Evolutionary conservation across 2,888 invertebrate genomes (phyloP).

Genomic region (Drosophila planitibia): DNA sequence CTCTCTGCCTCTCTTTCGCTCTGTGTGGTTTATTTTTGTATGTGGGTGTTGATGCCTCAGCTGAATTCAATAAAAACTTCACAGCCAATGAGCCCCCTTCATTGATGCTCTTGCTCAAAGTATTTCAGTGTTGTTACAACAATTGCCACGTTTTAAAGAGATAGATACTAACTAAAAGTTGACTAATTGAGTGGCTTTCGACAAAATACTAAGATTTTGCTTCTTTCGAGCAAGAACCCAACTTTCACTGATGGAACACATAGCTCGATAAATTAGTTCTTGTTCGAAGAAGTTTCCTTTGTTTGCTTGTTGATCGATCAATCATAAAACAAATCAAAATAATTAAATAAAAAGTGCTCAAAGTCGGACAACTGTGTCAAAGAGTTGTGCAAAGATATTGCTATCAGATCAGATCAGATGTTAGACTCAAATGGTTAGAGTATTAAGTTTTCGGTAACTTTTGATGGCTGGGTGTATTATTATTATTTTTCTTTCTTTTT

Average conservation of each 20-base stretch:
- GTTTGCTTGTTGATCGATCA: neutral
- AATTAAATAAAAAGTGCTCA: neutral
- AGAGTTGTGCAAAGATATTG: neutral
- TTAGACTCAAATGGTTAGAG: neutral
- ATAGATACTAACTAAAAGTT: neutral
- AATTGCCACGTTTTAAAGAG: neutral
- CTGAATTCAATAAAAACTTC: constrained; percentile 78
- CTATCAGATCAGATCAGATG: too few relatives aligned
- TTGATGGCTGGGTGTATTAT: neutral
- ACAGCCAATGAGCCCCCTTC: constrained; percentile 71
- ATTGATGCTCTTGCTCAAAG: neutral
- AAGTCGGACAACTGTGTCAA: neutral
- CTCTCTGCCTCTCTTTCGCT: neutral
- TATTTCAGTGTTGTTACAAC: neutral
- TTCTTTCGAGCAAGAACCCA: neutral
- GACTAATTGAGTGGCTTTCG: neutral
- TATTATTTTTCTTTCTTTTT: constrained; percentile 2
- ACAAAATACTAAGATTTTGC: neutral
- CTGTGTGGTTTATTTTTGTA: neutral
- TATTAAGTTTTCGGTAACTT: neutral
- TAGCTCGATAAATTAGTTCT: neutral
- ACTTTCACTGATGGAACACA: too few relatives aligned
- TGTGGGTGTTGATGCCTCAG: constrained; percentile 64
- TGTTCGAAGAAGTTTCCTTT: neutral
- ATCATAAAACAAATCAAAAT: neutral